phyloP scores from a whole-genome alignment of 2,113 vertebrate species.

The Rhynchomys soricoides region DNA sequence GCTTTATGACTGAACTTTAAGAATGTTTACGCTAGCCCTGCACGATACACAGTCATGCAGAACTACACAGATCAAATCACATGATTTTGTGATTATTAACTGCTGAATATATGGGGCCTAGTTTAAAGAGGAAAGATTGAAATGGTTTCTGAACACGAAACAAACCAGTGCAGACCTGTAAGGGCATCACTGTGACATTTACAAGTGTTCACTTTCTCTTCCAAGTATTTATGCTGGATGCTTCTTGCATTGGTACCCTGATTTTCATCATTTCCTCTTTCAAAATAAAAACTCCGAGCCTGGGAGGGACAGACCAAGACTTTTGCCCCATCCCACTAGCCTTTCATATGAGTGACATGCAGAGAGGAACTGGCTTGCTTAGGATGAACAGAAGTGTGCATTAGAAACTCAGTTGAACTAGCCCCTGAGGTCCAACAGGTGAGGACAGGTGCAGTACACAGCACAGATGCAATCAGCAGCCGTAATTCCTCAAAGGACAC shows the following conservation, averaged over 20 bases:
- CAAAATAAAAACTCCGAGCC: constrained; percentile 25
- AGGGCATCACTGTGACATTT: constrained; percentile 36
- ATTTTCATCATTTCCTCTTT: constrained; percentile 60
- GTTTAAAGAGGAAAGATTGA: constrained; percentile 60
- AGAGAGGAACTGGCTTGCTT: neutral
- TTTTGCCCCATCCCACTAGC: neutral
- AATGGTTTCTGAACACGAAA: constrained; percentile 23
- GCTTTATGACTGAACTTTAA: constrained; percentile 27
- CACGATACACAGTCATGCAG: constrained; percentile 34
- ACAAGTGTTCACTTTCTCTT: constrained; percentile 43
- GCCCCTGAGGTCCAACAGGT: neutral
- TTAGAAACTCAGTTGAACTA: neutral
- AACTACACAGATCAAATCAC: constrained; percentile 69
- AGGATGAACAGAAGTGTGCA: no score
- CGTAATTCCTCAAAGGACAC: neutral
- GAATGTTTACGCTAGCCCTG: constrained; percentile 31
- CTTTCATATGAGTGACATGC: neutral
- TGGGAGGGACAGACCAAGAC: constrained; percentile 17
- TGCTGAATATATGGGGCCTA: constrained; percentile 32
- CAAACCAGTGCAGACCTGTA: constrained; percentile 10
- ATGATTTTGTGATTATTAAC: constrained; percentile 64
- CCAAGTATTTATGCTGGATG: constrained; percentile 46
- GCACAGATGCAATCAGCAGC: neutral
- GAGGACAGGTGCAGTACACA: neutral
- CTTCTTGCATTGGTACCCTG: constrained; percentile 28